These are phyloP conservation scores for Odocoileus hemionus DNA, from an alignment of 2,113 vertebrate genomes.

Conservation along the genomic window DNA sequence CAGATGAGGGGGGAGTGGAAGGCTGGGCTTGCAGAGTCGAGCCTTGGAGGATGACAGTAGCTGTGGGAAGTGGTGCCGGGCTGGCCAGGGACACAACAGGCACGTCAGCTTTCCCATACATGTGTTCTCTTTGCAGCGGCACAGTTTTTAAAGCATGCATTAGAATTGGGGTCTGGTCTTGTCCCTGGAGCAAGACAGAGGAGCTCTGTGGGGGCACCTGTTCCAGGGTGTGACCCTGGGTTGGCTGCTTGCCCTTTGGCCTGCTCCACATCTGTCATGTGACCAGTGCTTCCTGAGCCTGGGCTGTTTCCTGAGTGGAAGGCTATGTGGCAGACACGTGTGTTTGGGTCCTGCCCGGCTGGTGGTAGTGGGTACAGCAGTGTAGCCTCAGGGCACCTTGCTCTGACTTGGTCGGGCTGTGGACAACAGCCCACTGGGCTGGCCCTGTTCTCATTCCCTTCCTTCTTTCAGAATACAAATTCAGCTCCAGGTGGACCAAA, in stretches of 20 bases:
- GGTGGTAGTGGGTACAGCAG: accelerated
- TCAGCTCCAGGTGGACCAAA: slow-evolving; percentile 97
- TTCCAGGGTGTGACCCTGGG: not conserved
- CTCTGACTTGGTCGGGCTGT: accelerated
- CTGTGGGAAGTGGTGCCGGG: not conserved
- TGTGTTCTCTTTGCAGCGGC: not conserved
- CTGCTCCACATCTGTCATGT: not conserved
- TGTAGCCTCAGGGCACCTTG: no score
- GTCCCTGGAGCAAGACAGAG: not conserved
- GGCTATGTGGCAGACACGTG: accelerated
- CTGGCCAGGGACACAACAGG: accelerated
- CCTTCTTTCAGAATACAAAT: slow-evolving; percentile 90
- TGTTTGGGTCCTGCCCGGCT: no score
- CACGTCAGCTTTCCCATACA: accelerated
- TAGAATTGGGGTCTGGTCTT: not conserved
- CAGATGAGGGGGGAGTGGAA: not conserved
- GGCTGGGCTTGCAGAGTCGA: not conserved
- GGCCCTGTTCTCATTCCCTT: not conserved
- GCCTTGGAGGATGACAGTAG: no score
- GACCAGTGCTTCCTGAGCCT: accelerated
- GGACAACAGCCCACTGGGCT: not conserved
- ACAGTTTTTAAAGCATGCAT: not conserved
- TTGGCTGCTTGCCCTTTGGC: not conserved
- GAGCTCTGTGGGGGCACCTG: not conserved
- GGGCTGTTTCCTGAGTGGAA: accelerated